phyloP scores from a whole-genome alignment of 2,888 invertebrate genomes.

The Leptopterna dolabrata region DNA sequence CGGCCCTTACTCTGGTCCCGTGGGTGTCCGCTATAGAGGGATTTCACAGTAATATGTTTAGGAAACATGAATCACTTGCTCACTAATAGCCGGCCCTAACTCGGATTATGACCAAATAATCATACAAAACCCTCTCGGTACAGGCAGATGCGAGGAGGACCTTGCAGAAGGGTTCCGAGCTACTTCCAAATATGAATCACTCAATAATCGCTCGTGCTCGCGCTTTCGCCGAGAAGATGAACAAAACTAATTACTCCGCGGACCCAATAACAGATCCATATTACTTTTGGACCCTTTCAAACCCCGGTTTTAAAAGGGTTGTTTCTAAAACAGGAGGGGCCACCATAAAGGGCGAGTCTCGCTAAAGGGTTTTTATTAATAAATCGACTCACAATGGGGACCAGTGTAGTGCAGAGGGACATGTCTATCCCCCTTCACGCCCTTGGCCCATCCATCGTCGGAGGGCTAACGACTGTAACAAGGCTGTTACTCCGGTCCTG shows the following conservation, averaged over 20 bases:
- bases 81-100: not conserved
- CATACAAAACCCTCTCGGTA: not conserved
- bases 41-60: not conserved
- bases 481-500: conserved; percentile 37
- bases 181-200: not conserved
- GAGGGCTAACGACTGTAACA: conserved; percentile 26
- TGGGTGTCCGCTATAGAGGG: too few species aligned
- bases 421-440: conserved; percentile 3
- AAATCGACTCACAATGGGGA: conserved; percentile 47
- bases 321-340: not conserved
- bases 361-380: conserved; percentile 47
- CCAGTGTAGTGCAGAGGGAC: conserved; percentile 1
- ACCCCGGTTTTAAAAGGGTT: conserved; percentile 16
- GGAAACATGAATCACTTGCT: not conserved
- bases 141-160: not conserved
- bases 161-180: not conserved
- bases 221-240: conserved; percentile 40
- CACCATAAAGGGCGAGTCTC: not conserved
- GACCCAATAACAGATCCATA: conserved; percentile 46
- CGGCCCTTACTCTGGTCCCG: too few species aligned
- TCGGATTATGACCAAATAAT: not conserved
- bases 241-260: conserved; percentile 50
- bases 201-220: conserved; percentile 43
- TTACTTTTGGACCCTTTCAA: not conserved
- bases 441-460: not conserved